phyloP scores from a whole-genome alignment of 1,140 invertebrate species.

The Neodiprion virginianus region DNA sequence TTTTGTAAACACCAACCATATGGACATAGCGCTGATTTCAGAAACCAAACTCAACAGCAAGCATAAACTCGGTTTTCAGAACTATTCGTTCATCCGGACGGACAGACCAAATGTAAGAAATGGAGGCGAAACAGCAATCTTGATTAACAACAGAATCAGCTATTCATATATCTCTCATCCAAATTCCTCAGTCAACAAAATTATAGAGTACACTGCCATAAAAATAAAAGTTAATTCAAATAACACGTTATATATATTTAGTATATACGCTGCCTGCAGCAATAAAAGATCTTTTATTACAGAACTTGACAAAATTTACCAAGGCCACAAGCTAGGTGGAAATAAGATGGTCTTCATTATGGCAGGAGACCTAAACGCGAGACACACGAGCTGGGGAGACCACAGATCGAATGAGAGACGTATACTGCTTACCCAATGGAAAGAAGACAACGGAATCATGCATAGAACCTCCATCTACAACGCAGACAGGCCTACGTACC shows the following conservation, averaged over 20 bases:
- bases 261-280: conserved; percentile 18
- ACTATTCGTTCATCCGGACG: conserved; percentile 22
- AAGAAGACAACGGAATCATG: not conserved
- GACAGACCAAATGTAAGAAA: conserved; percentile 9
- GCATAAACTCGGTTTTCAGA: conserved; percentile 20
- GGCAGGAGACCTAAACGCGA: conserved; percentile 24
- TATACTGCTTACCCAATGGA: conserved; percentile 21
- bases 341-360: not conserved
- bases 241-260: conserved; percentile 21
- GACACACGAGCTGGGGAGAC: conserved; percentile 17
- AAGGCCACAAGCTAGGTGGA: conserved; percentile 15
- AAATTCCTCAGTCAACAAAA: not conserved
- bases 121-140: conserved; percentile 19
- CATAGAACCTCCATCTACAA: conserved; percentile 11
- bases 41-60: conserved; percentile 18
- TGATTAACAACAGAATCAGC: conserved; percentile 4
- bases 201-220: conserved; percentile 12
- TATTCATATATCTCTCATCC: conserved; percentile 1
- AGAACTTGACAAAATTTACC: conserved; percentile 21
- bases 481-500: conserved; percentile 1
- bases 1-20: not conserved
- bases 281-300: conserved; percentile 16
- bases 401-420: conserved; percentile 18
- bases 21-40: not conserved
- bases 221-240: conserved; percentile 9